Percentiles rank a stretch among this genome's conserved stretches.
These are phyloP conservation scores for Macrobrachium nipponense DNA, from an alignment of 1,140 invertebrate species.

Conservation along the genomic window DNA sequence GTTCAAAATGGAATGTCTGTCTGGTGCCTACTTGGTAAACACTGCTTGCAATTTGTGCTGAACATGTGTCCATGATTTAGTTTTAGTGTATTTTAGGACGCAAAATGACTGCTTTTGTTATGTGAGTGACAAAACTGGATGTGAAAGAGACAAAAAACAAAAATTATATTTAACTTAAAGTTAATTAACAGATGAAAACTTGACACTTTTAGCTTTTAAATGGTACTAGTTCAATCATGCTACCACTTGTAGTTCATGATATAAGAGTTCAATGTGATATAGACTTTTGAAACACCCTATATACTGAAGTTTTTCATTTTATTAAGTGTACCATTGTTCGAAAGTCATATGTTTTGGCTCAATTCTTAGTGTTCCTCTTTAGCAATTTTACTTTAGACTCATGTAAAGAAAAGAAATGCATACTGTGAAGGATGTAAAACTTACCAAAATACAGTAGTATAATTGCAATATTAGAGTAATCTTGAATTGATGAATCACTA, in stretches of 20 bases:
- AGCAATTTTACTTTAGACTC: no score
- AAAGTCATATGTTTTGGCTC: no score
- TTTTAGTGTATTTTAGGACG: conserved; percentile 12
- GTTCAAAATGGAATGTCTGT: conserved; percentile 13
- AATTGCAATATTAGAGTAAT: no score
- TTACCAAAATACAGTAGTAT: no score
- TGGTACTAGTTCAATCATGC: neutral
- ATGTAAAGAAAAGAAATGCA: no score
- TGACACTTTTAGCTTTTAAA: conserved; percentile 5
- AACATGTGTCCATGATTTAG: neutral
- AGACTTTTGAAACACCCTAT: conserved; percentile 7
- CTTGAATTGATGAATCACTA: no score
- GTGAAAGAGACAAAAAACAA: neutral
- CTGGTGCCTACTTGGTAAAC: conserved; percentile 1
- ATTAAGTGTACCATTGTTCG: no score
- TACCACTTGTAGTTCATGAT: conserved; percentile 7
- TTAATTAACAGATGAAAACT: conserved; percentile 16
- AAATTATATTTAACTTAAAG: neutral
- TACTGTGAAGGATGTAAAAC: no score
- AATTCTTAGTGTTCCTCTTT: no score
- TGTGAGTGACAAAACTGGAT: neutral
- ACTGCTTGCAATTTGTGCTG: neutral
- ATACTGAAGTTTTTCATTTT: neutral
- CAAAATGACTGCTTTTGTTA: neutral
- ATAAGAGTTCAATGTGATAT: conserved; percentile 13